These are phyloP conservation scores for Campylorhamphus procurvoides DNA, from an alignment of 2,113 vertebrate species.

Conservation along the genomic window DNA sequence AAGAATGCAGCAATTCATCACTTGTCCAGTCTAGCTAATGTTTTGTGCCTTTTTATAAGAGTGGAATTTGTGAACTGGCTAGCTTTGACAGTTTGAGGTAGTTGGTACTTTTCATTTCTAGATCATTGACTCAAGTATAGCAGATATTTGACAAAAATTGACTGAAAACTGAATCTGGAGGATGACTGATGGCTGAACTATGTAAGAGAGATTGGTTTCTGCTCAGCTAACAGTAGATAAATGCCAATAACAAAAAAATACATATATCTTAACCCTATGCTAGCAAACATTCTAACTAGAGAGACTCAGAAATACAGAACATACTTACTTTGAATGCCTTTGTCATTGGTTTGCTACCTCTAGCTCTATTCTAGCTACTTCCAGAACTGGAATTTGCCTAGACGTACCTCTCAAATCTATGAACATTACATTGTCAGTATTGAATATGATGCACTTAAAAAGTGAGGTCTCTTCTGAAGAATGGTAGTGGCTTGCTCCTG, in stretches of 20 bases:
- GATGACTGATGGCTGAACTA: constrained; percentile 18
- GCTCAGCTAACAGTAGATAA: background rate
- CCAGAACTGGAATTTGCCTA: background rate
- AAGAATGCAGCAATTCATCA: constrained; percentile 38
- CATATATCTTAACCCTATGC: background rate
- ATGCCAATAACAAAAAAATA: background rate
- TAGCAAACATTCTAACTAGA: background rate
- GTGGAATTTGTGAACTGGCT: constrained; percentile 2
- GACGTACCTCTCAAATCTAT: background rate
- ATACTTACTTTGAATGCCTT: background rate
- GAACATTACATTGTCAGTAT: background rate
- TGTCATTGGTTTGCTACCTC: background rate
- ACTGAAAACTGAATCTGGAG: constrained; percentile 19
- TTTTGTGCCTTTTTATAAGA: background rate
- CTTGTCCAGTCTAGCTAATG: background rate
- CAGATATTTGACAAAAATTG: constrained; percentile 10
- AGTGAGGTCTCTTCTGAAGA: background rate
- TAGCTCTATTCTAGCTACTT: background rate
- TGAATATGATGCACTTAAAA: background rate
- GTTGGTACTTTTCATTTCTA: constrained; percentile 42
- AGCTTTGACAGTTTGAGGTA: constrained; percentile 20
- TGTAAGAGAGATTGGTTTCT: background rate
- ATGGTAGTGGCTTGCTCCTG: background rate
- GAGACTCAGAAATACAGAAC: background rate
- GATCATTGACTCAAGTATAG: background rate